Percentiles rank a stretch among this genome's conserved stretches.
phyloP scores from a whole-genome alignment of 2,797 vertebrate genomes.

The Phyllotis vaccarum region DNA sequence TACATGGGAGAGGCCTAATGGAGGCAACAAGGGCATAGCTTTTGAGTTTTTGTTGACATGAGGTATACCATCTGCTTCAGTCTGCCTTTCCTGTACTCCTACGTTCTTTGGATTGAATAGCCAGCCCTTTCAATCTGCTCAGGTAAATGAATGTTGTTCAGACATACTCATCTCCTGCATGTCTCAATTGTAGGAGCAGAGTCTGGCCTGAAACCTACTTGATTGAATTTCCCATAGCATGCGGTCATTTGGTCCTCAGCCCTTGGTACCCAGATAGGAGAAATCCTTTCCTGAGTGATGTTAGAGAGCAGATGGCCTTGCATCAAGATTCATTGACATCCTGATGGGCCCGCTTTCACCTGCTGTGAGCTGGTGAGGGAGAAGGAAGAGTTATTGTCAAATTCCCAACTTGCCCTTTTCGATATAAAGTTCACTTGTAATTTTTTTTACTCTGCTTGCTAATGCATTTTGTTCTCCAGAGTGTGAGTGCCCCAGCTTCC shows the following conservation, averaged over 20 bases:
- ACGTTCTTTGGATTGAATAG: not conserved
- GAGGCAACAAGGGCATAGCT: not conserved
- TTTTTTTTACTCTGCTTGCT: conserved; percentile 82
- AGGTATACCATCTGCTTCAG: not conserved
- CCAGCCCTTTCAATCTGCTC: not conserved
- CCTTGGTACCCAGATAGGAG: not conserved
- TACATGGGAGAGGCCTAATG: not conserved
- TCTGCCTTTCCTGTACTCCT: not conserved
- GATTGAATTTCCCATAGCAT: not conserved
- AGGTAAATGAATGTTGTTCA: not conserved
- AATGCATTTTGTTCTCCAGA: conserved; percentile 88
- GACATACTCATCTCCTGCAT: not conserved
- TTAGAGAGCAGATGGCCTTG: not conserved
- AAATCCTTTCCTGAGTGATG: not conserved
- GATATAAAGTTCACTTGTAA: conserved; percentile 87
- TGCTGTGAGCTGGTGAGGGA: conserved; percentile 20
- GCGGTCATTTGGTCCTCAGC: not conserved
- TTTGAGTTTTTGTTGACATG: not conserved
- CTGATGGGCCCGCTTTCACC: not conserved
- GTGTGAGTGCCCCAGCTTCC: conserved; percentile 86
- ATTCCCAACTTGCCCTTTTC: conserved; percentile 85
- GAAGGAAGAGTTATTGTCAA: conserved; percentile 82
- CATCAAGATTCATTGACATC: conserved; percentile 27
- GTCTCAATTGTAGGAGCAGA: not conserved
- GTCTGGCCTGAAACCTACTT: not conserved